These are phyloP conservation scores for Rhodinocichla rosea DNA, from an alignment of 2,113 vertebrate genomes.

Conservation along the genomic window DNA sequence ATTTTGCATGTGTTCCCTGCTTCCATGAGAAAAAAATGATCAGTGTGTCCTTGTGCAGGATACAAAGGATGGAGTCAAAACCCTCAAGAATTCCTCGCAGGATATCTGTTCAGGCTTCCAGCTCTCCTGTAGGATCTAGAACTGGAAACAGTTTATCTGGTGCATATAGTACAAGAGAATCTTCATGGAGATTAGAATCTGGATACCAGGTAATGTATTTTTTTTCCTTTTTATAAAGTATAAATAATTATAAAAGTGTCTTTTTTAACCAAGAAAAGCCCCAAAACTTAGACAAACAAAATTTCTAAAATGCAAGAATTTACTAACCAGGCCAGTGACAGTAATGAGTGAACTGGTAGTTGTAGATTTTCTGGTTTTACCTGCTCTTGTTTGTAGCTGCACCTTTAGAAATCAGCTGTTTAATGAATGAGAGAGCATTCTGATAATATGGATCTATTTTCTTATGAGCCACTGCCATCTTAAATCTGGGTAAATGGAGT, in stretches of 20 bases:
- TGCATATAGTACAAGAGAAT: conserved; percentile 77
- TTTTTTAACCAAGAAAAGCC: background rate
- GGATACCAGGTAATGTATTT: conserved; percentile 84
- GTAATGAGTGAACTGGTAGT: background rate
- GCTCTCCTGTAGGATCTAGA: conserved; percentile 71
- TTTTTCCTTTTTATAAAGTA: background rate
- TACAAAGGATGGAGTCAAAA: conserved; percentile 89
- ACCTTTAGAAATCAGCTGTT: background rate
- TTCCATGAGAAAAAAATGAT: conserved; percentile 27
- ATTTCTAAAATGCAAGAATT: background rate
- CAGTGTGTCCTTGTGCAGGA: conserved; percentile 46
- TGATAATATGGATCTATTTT: background rate
- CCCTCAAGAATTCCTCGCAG: conserved; percentile 87
- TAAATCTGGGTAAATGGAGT: background rate
- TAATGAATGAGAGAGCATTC: background rate
- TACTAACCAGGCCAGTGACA: background rate
- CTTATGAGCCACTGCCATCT: background rate
- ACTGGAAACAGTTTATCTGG: conserved; percentile 73
- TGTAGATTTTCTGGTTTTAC: background rate
- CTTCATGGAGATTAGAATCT: conserved; percentile 81
- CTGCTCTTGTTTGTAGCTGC: background rate
- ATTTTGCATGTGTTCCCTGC: background rate
- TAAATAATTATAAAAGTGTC: background rate
- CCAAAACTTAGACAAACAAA: background rate
- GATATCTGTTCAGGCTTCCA: conserved; percentile 79